Evolutionary conservation across 23 tunicate species (phyloP).

Genomic region (Oikopleura dioica): DNA sequence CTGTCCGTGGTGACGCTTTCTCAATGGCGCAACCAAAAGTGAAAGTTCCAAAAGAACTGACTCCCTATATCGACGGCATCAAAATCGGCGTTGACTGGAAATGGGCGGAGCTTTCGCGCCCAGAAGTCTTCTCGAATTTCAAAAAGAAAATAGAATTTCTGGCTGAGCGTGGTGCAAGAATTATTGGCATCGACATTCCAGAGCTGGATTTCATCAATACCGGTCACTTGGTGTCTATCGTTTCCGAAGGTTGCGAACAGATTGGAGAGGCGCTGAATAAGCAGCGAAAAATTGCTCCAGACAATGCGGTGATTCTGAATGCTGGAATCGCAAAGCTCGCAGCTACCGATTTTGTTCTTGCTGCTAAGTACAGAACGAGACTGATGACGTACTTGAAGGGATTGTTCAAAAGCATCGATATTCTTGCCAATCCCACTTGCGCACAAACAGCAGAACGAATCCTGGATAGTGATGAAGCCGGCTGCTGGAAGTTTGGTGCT

Average conservation of each 20-base stretch:
- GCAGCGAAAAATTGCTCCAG: not conserved
- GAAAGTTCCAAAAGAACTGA: slow-evolving; percentile 19
- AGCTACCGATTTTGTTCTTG: slow-evolving; percentile 25
- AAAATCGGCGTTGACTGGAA: slow-evolving; percentile 42
- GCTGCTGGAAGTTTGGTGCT: slow-evolving; percentile 16
- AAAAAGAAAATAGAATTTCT: not conserved
- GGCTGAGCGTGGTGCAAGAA: not conserved
- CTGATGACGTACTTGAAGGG: slow-evolving; percentile 10
- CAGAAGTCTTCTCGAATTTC: not conserved
- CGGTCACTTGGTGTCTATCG: not conserved
- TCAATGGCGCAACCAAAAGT: slow-evolving; percentile 28
- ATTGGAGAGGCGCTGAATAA: not conserved
- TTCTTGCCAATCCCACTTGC: slow-evolving; percentile 30
- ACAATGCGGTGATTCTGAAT: not conserved
- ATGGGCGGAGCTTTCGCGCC: slow-evolving; percentile 8
- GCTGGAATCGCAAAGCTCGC: too few relatives aligned
- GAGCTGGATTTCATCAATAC: not conserved
- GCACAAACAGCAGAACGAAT: slow-evolving; percentile 27
- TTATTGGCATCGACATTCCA: not conserved
- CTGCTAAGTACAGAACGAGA: slow-evolving; percentile 32
- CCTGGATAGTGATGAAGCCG: slow-evolving; percentile 14
- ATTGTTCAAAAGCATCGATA: slow-evolving; percentile 25
- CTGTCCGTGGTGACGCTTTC: not conserved
- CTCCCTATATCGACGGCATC: slow-evolving; percentile 15
- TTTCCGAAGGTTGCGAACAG: not conserved